Evolutionary conservation across 2,888 invertebrate species (phyloP).

Genomic region (Biston betularia): DNA sequence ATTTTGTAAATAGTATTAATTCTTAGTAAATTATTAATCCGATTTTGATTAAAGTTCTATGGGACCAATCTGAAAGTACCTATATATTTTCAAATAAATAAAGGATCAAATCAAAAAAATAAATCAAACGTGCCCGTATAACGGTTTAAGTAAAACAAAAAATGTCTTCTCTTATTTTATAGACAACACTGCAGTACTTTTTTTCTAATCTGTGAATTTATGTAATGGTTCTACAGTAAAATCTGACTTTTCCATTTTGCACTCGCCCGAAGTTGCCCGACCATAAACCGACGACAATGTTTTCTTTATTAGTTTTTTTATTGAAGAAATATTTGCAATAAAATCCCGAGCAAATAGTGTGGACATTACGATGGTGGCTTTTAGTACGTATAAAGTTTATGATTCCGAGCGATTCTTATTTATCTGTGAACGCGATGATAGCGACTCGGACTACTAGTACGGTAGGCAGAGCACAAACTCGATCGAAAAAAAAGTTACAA

Average conservation of each 20-base stretch:
- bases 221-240: constrained; percentile 13
- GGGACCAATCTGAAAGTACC: too few species aligned
- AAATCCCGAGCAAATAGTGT: constrained; percentile 43
- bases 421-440: constrained; percentile 40
- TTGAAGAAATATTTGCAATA: constrained; percentile 45
- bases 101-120: too few species aligned
- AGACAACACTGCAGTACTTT: too few species aligned
- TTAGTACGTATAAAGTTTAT: constrained; percentile 58
- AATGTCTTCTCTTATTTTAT: too few species aligned
- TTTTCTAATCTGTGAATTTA: too few species aligned
- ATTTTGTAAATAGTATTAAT: too few species aligned
- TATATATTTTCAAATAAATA: too few species aligned
- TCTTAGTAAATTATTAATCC: too few species aligned
- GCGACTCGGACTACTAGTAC: constrained; percentile 14
- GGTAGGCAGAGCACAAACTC: neutral
- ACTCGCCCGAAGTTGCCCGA: neutral
- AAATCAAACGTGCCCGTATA: too few species aligned
- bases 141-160: too few species aligned
- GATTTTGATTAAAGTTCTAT: too few species aligned
- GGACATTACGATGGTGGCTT: constrained; percentile 46
- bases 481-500: neutral
- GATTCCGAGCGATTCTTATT: constrained; percentile 42
- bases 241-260: constrained; percentile 25
- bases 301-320: constrained; percentile 39
- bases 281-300: constrained; percentile 36